Evolutionary conservation across 2,797 vertebrate genomes (phyloP), one percentile per base, ranked within the genome.

Genomic region (Bradypus variegatus): DNA sequence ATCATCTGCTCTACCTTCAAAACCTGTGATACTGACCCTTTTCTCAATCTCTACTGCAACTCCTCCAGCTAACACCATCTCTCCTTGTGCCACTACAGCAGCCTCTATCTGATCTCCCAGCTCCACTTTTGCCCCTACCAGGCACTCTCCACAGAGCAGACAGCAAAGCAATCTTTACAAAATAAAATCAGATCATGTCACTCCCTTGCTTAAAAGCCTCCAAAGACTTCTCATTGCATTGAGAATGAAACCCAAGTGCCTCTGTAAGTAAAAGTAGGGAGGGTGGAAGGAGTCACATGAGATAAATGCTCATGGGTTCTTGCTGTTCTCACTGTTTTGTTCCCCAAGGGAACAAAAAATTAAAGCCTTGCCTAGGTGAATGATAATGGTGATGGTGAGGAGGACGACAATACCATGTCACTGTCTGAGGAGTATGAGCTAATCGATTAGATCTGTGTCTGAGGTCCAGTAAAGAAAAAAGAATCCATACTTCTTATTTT

Each of bases 171-270:
- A 75, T 82, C 69, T 86, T 84, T 81, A 77, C n/a, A 84, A 86
- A 77, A 92, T 45, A 55, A 80, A 89, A 90, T 86, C 94, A 88
- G 81, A 88, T 91, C 88, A 62, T 27, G 27, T 88, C 87, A 91
- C 85, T 89, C 65, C 78, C 75, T 93, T 27, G 25, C 87, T 86
- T 92, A 58, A 93, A 89, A 91, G 89, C 86, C 91, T 92, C 78
- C 5, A 5, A 73, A 85, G 91, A 91, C 70, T 67, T 67, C 82
- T 90, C 72, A 18, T 15, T 45, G 91, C 93, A 90, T 88, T 67
- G 62, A 82, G 86, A 87, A 89, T 15, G 73, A 89, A 95, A 89
- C 62, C 13, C 69, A 82, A 29, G 60, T 58, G 89, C 60, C 80
- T 82, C 65, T 8, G 18, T 25, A n/a, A 73, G 55, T 27, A 53